These are phyloP conservation scores for Hermaeophaga mercurialis DNA, from an alignment of 2,888 invertebrate species.

Conservation along the genomic window DNA sequence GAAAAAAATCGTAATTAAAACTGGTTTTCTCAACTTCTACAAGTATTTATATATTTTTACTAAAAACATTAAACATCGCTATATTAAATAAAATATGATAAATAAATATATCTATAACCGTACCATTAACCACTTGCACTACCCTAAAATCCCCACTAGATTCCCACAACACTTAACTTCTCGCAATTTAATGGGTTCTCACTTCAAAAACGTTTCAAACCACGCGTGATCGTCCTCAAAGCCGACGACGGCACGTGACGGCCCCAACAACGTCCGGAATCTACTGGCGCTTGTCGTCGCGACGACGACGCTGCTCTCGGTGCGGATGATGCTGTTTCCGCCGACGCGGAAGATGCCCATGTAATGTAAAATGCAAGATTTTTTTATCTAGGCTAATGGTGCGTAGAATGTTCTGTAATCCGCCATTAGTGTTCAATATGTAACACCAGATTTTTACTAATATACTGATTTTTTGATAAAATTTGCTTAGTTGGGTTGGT, in stretches of 20 bases:
- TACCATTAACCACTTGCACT: not conserved
- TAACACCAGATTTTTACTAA: too few relatives aligned
- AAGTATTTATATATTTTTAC: too few relatives aligned
- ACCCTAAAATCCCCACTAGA: not conserved
- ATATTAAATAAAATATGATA: conserved; percentile 1
- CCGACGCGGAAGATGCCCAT: conserved; percentile 10
- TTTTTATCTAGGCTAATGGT: conserved; percentile 4
- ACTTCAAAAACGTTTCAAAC: conserved; percentile 11
- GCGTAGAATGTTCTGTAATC: not conserved
- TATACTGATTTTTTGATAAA: too few relatives aligned
- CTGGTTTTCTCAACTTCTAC: too few relatives aligned
- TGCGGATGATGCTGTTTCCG: conserved; percentile 14
- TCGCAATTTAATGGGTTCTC: conserved; percentile 1
- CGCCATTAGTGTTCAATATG: not conserved
- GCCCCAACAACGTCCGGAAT: conserved; percentile 46
- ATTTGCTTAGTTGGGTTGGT: too few relatives aligned
- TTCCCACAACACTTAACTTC: not conserved
- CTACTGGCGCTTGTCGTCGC: conserved; percentile 49
- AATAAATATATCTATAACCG: not conserved
- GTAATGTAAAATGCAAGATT: not conserved
- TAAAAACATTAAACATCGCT: too few relatives aligned
- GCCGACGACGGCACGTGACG: conserved; percentile 40
- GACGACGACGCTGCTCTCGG: conserved; percentile 30
- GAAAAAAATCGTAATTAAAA: too few relatives aligned
- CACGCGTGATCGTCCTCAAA: conserved; percentile 31